Base-by-base conservation (phyloP, 1,140 invertebrate species). In the Leptinotarsa texana region DNA sequence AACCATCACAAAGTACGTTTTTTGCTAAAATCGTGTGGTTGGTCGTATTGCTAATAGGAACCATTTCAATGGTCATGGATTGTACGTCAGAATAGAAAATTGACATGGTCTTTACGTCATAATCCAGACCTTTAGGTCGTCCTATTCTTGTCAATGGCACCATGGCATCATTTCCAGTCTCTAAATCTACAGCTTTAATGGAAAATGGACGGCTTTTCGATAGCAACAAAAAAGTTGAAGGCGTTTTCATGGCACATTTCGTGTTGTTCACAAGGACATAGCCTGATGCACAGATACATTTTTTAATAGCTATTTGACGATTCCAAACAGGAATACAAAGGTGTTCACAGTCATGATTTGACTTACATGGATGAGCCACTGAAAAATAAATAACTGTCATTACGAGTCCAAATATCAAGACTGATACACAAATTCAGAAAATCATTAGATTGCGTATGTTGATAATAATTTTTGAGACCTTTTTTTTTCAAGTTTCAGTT, bases 31-130 rank as follows among this genome's bases (percentile, higher is more conserved):
- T 27, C 33, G 72, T 73, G 17, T 62, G 67, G 18, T 77, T 77
- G 4, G 79, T 77, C 4, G 76, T 77, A 21, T 80, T 79, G 49
- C 80, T 79, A 5, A 84, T 78, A 24, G 63, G 66, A 8, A 79
- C 77, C n/a, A 63, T 80, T 66, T 83, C 79, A 47, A 84, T 80
- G 0, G 77, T 74, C 17, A 77, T 75, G 85, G 86, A 85, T 80
- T 89, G 88, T 70, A 87, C 86, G 83, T 93, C 91, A 33, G 89
- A 89, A 83, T 91, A 95, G 84, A 94, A 93, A 48, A 96, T 90
- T 65, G 87, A 88, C 74, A 88, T 87, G 24, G 86, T 87, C n/a
- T 81, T 84, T 1, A 89, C 86, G 86, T 95, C 91, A 80, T 89
- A 93, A 86, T 94, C 93, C 62, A 94, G 84, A 27, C 90, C 89